Conservation (phyloP, 2,113 vertebrate species). For the Protobothrops mucrosquamatus region DNA sequence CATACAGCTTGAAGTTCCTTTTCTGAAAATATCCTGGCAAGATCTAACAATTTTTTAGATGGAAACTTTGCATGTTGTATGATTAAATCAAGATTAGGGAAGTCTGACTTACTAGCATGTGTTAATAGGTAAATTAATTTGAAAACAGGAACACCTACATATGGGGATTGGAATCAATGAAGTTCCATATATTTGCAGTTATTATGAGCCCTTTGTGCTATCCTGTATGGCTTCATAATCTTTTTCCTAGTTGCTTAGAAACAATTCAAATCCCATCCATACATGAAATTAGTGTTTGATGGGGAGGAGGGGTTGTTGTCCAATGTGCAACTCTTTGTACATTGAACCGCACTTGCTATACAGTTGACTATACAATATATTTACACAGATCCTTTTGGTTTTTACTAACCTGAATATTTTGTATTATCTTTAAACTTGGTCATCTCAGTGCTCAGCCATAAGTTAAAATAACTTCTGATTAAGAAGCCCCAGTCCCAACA, state of each 20-base stretch:
- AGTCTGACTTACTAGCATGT: not conserved
- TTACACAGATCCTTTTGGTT: not conserved
- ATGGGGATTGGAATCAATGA: too few species aligned
- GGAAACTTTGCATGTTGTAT: not conserved
- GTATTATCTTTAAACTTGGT: not conserved
- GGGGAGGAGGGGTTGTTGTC: too few species aligned
- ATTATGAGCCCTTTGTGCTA: too few species aligned
- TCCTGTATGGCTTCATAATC: too few species aligned
- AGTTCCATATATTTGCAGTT: too few species aligned
- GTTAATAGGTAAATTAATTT: not conserved
- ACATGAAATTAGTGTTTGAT: not conserved
- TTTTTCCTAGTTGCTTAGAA: too few species aligned
- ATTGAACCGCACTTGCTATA: not conserved
- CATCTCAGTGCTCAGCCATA: not conserved
- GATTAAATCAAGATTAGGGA: not conserved
- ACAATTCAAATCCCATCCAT: too few species aligned
- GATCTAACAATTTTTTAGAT: not conserved
- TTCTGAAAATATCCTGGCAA: not conserved
- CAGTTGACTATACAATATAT: not conserved
- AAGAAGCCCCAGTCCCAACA: not conserved
- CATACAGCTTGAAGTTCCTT: not conserved
- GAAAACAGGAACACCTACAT: too few species aligned
- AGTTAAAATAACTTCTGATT: not conserved
- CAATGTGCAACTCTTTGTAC: too few species aligned
- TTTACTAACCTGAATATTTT: not conserved